Conservation (phyloP, 35 echinoderm and acorn worm genomes). For the Ophiothrix spiculata region DNA sequence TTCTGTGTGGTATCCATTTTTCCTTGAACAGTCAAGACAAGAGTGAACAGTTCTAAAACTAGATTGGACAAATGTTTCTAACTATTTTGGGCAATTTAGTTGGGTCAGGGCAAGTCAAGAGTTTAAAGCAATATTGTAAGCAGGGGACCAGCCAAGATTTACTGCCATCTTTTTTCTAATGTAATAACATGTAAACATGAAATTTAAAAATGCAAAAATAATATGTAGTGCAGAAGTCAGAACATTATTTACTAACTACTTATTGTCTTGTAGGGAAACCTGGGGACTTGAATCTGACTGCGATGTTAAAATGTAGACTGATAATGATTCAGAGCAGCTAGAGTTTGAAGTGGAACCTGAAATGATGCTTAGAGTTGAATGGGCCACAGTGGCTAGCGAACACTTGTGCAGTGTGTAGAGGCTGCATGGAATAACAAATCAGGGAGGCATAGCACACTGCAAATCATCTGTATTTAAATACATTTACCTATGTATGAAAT, state of each 20-base stretch:
- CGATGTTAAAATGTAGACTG: not conserved
- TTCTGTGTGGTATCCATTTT: not conserved
- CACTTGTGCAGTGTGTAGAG: too few relatives aligned
- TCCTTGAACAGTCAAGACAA: not conserved
- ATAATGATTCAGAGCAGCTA: not conserved
- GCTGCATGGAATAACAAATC: too few relatives aligned
- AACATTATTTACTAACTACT: not conserved
- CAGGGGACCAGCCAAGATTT: not conserved
- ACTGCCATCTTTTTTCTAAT: not conserved
- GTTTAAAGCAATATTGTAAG: not conserved
- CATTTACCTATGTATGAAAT: slow-evolving; percentile 56
- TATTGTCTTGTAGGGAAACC: not conserved
- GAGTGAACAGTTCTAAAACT: not conserved
- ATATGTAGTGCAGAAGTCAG: too few relatives aligned
- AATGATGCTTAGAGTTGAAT: too few relatives aligned
- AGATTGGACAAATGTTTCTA: not conserved
- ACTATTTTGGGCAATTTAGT: not conserved
- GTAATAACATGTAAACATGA: not conserved
- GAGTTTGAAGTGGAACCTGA: too few relatives aligned
- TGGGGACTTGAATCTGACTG: not conserved
- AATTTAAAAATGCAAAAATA: not conserved
- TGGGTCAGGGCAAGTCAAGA: too few relatives aligned
- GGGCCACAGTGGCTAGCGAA: too few relatives aligned
- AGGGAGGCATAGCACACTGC: too few relatives aligned
- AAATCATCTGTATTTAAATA: not conserved